These are phyloP conservation scores for Peribatodes rhomboidaria DNA, from an alignment of 2,888 invertebrate species.

Conservation along the genomic window DNA sequence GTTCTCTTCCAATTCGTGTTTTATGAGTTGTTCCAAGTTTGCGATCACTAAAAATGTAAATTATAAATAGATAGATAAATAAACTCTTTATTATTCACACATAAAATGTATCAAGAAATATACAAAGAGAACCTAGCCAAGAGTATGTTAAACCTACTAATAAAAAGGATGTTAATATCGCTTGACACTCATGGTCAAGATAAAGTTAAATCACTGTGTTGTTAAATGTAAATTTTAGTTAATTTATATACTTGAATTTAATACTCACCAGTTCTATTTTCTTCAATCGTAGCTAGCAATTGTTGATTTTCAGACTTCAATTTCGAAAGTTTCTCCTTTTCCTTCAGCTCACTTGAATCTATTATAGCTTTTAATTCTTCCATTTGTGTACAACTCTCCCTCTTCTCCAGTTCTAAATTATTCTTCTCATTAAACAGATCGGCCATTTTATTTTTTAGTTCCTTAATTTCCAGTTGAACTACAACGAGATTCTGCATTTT, in stretches of 20 bases:
- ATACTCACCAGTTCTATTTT: slow-evolving; percentile 61
- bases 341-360: slow-evolving; percentile 30
- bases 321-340: slow-evolving; percentile 34
- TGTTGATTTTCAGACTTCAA: slow-evolving; percentile 50
- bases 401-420: slow-evolving; percentile 43
- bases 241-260: background rate
- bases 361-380: slow-evolving; percentile 38
- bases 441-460: slow-evolving; percentile 49
- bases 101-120: too few relatives aligned
- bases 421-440: slow-evolving; percentile 58
- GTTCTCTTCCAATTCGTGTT: slow-evolving; percentile 57
- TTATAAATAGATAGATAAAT: too few relatives aligned
- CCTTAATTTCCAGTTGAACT: slow-evolving; percentile 52
- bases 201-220: too few relatives aligned
- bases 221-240: too few relatives aligned
- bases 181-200: too few relatives aligned
- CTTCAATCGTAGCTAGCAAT: slow-evolving; percentile 51
- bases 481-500: slow-evolving; percentile 55
- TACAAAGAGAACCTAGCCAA: too few relatives aligned
- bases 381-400: slow-evolving; percentile 35
- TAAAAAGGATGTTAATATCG: too few relatives aligned
- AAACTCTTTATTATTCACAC: too few relatives aligned
- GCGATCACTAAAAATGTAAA: slow-evolving; percentile 69
- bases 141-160: too few relatives aligned
- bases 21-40: slow-evolving; percentile 59